Evolutionary conservation across 1,140 invertebrate species (phyloP).

Genomic region (Helicoverpa zea): DNA sequence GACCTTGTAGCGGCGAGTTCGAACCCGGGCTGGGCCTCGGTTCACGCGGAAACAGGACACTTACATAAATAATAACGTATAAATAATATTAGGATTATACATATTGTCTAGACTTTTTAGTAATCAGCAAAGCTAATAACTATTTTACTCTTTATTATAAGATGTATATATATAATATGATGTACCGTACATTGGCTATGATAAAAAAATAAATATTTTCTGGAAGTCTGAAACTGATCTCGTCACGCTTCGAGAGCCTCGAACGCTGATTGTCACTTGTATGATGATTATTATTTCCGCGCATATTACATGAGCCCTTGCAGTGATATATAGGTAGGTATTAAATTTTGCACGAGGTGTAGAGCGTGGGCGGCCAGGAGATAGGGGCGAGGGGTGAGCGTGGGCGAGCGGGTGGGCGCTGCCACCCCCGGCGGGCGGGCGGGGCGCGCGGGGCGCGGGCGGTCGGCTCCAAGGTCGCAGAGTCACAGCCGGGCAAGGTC

Average conservation of each 20-base stretch:
- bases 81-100: conserved; percentile 10
- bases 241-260: not conserved
- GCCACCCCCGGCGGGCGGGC: conserved; percentile 60
- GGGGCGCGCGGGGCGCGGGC: conserved; percentile 59
- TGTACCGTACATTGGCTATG: not conserved
- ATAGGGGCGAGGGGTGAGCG: conserved; percentile 56
- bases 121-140: not conserved
- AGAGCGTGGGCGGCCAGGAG: conserved; percentile 62
- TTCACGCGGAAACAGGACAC: conserved; percentile 61
- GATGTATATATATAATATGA: no score
- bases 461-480: conserved; percentile 83
- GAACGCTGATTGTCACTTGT: not conserved
- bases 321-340: conserved; percentile 64
- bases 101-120: conserved; percentile 24
- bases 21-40: conserved; percentile 56
- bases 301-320: conserved; percentile 40
- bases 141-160: no score
- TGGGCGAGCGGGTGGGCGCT: conserved; percentile 46
- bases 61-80: conserved; percentile 55
- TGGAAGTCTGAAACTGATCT: not conserved
- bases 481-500: conserved; percentile 86
- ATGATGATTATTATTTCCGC: conserved; percentile 28
- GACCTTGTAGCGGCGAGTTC: conserved; percentile 73
- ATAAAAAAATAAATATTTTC: conserved; percentile 3
- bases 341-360: conserved; percentile 82